These are phyloP conservation scores for Coremacera marginata DNA, from an alignment of 2,888 invertebrate genomes.

Conservation along the genomic window DNA sequence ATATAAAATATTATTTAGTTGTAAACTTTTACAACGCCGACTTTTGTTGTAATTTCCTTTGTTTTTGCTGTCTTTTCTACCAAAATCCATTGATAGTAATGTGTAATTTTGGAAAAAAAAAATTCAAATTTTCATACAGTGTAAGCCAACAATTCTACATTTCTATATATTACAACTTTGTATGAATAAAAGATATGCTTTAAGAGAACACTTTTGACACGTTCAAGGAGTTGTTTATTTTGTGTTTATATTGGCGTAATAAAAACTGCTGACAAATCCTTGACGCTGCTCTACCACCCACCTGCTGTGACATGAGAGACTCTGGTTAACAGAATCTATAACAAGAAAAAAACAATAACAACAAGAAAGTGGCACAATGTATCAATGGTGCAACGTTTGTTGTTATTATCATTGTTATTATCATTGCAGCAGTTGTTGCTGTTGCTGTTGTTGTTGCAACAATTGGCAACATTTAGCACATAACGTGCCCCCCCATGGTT, in stretches of 20 bases:
- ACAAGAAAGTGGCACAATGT: slow-evolving; percentile 17
- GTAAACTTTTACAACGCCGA: no score
- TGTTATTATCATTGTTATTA: not conserved
- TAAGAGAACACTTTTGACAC: no score
- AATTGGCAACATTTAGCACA: slow-evolving; percentile 10
- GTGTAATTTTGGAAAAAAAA: no score
- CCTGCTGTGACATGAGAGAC: slow-evolving; percentile 27
- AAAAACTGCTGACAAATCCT: slow-evolving; percentile 18
- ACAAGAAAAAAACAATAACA: slow-evolving; percentile 37
- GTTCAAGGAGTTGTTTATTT: no score
- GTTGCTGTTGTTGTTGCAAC: slow-evolving; percentile 15
- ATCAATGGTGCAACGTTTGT: not conserved
- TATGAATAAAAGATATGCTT: no score
- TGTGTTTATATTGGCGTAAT: not conserved
- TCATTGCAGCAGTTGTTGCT: slow-evolving; percentile 2
- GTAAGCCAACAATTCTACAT: no score
- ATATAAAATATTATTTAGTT: no score
- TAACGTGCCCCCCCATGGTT: slow-evolving; percentile 5
- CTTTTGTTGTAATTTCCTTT: no score
- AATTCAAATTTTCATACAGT: no score
- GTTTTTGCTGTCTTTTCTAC: no score
- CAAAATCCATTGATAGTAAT: no score
- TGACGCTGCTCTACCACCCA: slow-evolving; percentile 18
- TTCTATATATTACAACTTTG: no score
- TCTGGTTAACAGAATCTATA: not conserved